Conservation (phyloP, 2,888 invertebrate genomes). For the Baronia brevicornis region DNA sequence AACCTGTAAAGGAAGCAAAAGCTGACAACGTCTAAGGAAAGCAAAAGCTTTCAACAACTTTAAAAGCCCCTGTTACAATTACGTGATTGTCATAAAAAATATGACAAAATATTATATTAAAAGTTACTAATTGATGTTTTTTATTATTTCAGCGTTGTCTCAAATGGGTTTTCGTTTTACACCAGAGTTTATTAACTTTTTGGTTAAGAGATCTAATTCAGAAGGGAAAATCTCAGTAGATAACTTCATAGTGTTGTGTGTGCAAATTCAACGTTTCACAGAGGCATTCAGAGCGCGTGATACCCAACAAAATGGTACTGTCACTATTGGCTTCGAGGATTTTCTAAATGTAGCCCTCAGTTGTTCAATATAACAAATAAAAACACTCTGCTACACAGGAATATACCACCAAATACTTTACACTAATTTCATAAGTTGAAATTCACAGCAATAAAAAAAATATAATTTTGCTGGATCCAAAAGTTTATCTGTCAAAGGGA, state of each 20-base stretch:
- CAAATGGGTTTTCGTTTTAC: conserved; percentile 94
- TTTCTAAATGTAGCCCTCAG: conserved; percentile 89
- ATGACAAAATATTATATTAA: no score
- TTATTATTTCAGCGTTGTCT: conserved; percentile 77
- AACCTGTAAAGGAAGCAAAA: no score
- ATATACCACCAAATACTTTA: no score
- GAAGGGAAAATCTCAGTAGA: conserved; percentile 84
- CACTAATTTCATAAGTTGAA: no score
- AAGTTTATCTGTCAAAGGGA: no score
- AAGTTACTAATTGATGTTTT: no score
- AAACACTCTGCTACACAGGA: not conserved
- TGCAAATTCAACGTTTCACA: conserved; percentile 90
- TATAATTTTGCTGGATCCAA: no score
- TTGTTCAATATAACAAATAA: conserved; percentile 71
- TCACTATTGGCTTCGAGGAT: conserved; percentile 93
- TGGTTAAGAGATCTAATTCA: conserved; percentile 82
- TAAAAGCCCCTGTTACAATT: no score
- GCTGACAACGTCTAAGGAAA: no score
- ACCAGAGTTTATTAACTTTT: conserved; percentile 83
- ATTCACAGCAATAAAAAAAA: no score
- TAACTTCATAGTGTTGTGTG: conserved; percentile 90
- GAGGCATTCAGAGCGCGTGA: conserved; percentile 91
- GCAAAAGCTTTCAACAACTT: no score
- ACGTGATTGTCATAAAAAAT: no score
- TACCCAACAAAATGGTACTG: conserved; percentile 85